Base-by-base conservation (phyloP, 2,888 invertebrate species). In the Philereme vetulata region DNA sequence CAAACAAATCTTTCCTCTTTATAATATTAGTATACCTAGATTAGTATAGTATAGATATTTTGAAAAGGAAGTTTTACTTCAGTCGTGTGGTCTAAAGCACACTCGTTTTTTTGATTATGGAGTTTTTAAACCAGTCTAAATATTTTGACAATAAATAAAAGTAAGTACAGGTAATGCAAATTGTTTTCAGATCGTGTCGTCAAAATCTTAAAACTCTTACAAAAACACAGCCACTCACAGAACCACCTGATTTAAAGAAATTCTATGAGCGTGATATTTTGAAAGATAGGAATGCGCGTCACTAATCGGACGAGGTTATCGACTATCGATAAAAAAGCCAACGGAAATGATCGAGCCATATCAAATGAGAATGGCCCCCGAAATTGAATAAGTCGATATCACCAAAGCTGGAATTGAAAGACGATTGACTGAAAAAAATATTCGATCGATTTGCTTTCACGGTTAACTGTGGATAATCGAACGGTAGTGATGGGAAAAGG, bases 341-440 rank as follows among this genome's bases (percentile, higher is more conserved):
- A 86, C 86, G 90, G 90, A 90, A 91, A 90, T 81, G 88, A 82
- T 84, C 80, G 71, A 73, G 83, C 82, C 85, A 80, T 82, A 82
- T 82, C 84, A 81, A 85, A 88, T 88, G 83, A 83, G 84, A 85
- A 85, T 82, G 75, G 81, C 79, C 81, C 74, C 78, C 77, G 82
- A 90, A 90, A 90, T 92, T 90, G 88, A 91, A 90, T 90, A 90
- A 88, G 76, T 84, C 87, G 88, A 86, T 87, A 90, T 86, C 88
- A 88, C 88, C 85, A 86, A 86, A 82, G 82, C 74, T 78, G 75
- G 87, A 89, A 88, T 90, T 91, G 88, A 90, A 90, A 84, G 85
- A 85, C 84, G 85, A 85, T 84, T 84, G 82, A 76, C 74, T 81
- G 78, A 82, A 88, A 86, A 89, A 88, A 87, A 82, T 72, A 54